Evolutionary conservation across 2,113 vertebrate genomes (phyloP).

Genomic region (Pandion haliaetus): DNA sequence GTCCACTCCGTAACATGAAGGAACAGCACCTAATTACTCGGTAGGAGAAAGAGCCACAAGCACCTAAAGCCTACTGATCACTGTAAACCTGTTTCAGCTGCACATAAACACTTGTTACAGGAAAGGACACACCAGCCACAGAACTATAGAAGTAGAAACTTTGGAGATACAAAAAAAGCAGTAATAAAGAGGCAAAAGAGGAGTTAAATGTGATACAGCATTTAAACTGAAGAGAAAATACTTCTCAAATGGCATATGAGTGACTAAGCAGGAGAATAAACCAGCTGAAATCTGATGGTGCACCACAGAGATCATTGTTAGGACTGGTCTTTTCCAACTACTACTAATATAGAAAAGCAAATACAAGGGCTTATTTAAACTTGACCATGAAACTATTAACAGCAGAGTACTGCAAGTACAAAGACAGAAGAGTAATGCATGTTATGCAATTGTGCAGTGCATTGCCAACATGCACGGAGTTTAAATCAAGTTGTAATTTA

Average conservation of each 20-base stretch:
- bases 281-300: background rate
- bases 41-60: background rate
- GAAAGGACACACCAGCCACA: background rate
- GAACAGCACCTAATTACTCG: background rate
- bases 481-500: background rate
- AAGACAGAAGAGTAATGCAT: background rate
- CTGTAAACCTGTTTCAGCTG: background rate
- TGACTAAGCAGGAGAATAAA: background rate
- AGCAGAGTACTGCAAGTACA: background rate
- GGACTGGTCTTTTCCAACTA: background rate
- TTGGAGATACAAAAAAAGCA: background rate
- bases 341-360: background rate
- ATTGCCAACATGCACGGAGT: background rate
- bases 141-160: background rate
- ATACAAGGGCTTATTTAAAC: background rate
- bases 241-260: background rate
- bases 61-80: background rate
- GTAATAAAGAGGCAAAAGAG: background rate
- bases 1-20: background rate
- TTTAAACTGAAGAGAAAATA: background rate
- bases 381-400: background rate
- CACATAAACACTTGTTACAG: background rate
- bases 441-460: background rate
- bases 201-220: background rate
- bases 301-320: background rate